Percentiles rank a stretch among this genome's conserved stretches.
Evolutionary conservation across 2,797 vertebrate genomes (phyloP).

Genomic region (Valencia hispanica): DNA sequence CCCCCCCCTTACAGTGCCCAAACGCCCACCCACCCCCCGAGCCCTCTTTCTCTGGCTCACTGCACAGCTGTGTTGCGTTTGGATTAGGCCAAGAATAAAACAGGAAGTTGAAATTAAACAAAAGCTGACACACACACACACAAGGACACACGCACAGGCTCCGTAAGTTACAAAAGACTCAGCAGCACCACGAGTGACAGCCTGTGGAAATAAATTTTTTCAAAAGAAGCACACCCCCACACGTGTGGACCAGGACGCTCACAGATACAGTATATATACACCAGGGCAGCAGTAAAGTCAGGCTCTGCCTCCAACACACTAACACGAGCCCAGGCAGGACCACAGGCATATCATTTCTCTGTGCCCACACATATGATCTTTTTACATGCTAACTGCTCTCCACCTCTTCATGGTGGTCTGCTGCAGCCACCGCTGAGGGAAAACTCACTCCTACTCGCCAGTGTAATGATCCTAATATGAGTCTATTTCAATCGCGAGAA

Average conservation of each 20-base stretch:
- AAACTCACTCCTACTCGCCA: slow-evolving; percentile 40
- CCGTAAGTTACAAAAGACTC: slow-evolving; percentile 70
- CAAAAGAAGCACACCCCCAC: slow-evolving; percentile 57
- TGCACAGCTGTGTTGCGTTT: slow-evolving; percentile 86
- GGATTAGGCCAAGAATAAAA: slow-evolving; percentile 86
- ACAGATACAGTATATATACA: slow-evolving; percentile 17
- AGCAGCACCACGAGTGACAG: slow-evolving; percentile 64
- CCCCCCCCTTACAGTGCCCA: slow-evolving; percentile 49
- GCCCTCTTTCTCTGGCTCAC: slow-evolving; percentile 70
- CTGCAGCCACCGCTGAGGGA: slow-evolving; percentile 39
- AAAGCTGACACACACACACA: slow-evolving; percentile 72
- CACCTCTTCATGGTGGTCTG: slow-evolving; percentile 69
- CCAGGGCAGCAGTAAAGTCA: slow-evolving; percentile 56
- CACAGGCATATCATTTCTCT: slow-evolving; percentile 63
- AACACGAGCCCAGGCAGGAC: slow-evolving; percentile 59
- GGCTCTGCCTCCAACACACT: slow-evolving; percentile 67
- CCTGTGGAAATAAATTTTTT: too few species aligned
- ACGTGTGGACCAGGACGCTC: slow-evolving; percentile 50
- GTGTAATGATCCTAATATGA: slow-evolving; percentile 30
- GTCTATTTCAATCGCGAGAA: slow-evolving; percentile 12
- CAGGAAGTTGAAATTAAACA: slow-evolving; percentile 87
- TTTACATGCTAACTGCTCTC: slow-evolving; percentile 65
- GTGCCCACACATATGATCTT: slow-evolving; percentile 73
- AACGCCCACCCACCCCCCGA: slow-evolving; percentile 43
- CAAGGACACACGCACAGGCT: slow-evolving; percentile 32